A percentile compares a stretch with the other conserved stretches of the same genome.
phyloP scores from a whole-genome alignment of 2,888 invertebrate species.

The Cheilosia scutellata region DNA sequence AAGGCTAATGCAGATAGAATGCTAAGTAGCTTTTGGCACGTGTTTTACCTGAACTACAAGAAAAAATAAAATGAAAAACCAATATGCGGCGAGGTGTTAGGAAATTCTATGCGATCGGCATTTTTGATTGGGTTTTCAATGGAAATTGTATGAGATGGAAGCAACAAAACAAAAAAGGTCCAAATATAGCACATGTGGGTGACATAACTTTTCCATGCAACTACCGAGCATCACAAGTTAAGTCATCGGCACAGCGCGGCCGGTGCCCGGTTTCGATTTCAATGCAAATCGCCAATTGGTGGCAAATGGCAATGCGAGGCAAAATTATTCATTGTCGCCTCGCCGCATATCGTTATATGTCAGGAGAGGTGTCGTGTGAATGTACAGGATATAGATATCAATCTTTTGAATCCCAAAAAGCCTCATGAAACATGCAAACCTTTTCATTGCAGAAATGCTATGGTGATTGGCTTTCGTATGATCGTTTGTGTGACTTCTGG shows the following conservation, averaged over 20 bases:
- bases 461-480: background rate
- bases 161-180: constrained; percentile 23
- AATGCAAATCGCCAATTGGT: constrained; percentile 50
- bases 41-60: constrained; percentile 53
- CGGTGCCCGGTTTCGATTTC: constrained; percentile 12
- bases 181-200: constrained; percentile 56
- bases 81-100: constrained; percentile 51
- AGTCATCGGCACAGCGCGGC: constrained; percentile 37
- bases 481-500: background rate
- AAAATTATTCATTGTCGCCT: constrained; percentile 55
- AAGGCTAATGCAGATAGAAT: constrained; percentile 48
- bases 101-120: constrained; percentile 70
- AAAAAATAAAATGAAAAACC: constrained; percentile 26
- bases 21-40: constrained; percentile 63
- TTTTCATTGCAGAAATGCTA: background rate
- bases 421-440: constrained; percentile 15
- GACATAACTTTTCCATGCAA: constrained; percentile 64
- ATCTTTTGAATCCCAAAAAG: constrained; percentile 39
- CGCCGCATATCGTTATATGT: constrained; percentile 18
- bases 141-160: too few species aligned
- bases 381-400: constrained; percentile 49
- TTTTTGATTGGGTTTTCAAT: constrained; percentile 54
- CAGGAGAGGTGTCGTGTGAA: constrained; percentile 11
- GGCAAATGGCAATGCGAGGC: constrained; percentile 30
- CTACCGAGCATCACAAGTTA: constrained; percentile 48